Percentiles rank a stretch among this genome's conserved stretches.
These are phyloP conservation scores for Horisme vitalbata DNA, from an alignment of 2,888 invertebrate genomes.

Conservation along the genomic window DNA sequence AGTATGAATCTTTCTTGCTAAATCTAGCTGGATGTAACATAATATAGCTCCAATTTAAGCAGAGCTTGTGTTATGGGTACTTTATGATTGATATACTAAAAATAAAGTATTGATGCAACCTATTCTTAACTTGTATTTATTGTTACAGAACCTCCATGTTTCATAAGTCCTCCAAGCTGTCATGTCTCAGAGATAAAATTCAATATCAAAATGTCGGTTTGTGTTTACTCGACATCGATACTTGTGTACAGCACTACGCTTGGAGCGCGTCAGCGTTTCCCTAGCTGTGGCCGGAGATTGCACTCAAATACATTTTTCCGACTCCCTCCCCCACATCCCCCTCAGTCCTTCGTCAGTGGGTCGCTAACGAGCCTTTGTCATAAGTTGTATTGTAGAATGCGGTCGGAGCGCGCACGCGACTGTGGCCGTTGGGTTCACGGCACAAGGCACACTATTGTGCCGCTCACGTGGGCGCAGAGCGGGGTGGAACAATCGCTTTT, in stretches of 20 bases:
- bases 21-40: too few species aligned
- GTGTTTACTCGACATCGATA: slow-evolving; percentile 18
- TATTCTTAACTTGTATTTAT: too few species aligned
- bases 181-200: neutral
- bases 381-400: slow-evolving; percentile 26
- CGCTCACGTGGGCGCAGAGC: neutral
- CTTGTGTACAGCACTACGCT: slow-evolving; percentile 4
- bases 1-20: too few species aligned
- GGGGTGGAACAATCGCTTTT: neutral
- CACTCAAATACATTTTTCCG: slow-evolving; percentile 44
- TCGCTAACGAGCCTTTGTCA: slow-evolving; percentile 38
- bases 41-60: too few species aligned
- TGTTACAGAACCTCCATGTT: too few species aligned
- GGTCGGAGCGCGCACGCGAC: slow-evolving; percentile 14
- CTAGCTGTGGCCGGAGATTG: slow-evolving; percentile 39
- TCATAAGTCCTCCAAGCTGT: too few species aligned
- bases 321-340: slow-evolving; percentile 9
- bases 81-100: too few species aligned
- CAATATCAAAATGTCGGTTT: slow-evolving; percentile 8
- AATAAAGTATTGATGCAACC: too few species aligned
- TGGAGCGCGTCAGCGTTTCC: slow-evolving; percentile 19
- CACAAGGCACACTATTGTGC: slow-evolving; percentile 10
- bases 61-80: too few species aligned
- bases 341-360: slow-evolving; percentile 24
- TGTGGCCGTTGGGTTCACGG: slow-evolving; percentile 5